Evolutionary conservation across 2,797 vertebrate genomes (phyloP).

Genomic region (Distichodus sexfasciatus): DNA sequence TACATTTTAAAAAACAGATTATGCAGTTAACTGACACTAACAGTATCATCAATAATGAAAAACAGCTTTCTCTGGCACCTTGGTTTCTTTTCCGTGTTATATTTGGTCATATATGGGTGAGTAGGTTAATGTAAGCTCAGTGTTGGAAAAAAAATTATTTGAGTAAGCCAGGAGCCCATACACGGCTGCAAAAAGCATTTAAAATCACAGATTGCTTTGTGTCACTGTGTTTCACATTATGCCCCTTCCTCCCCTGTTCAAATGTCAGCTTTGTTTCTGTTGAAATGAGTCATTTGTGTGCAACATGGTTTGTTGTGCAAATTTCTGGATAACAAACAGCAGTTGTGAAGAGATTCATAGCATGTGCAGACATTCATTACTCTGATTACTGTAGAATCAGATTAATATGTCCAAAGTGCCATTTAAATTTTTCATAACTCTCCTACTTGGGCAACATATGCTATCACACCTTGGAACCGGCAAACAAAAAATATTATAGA

Average conservation of each 20-base stretch:
- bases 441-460: not conserved
- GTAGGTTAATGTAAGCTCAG: no score
- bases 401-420: not conserved
- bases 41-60: no score
- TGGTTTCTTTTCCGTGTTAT: no score
- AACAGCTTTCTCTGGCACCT: no score
- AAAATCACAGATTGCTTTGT: no score
- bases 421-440: not conserved
- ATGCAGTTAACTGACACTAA: no score
- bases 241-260: not conserved
- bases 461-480: not conserved
- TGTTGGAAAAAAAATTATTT: no score
- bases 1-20: no score
- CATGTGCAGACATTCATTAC: not conserved
- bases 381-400: not conserved
- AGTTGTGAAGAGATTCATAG: not conserved
- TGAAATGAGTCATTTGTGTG: not conserved
- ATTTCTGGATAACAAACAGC: not conserved
- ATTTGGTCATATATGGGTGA: no score
- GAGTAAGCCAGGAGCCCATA: no score
- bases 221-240: no score
- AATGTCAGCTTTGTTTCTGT: not conserved
- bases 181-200: no score
- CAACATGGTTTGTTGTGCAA: not conserved
- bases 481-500: slow-evolving; percentile 4